Conservation (phyloP, 2,888 invertebrate species). For the Drosophila macrothrix region DNA sequence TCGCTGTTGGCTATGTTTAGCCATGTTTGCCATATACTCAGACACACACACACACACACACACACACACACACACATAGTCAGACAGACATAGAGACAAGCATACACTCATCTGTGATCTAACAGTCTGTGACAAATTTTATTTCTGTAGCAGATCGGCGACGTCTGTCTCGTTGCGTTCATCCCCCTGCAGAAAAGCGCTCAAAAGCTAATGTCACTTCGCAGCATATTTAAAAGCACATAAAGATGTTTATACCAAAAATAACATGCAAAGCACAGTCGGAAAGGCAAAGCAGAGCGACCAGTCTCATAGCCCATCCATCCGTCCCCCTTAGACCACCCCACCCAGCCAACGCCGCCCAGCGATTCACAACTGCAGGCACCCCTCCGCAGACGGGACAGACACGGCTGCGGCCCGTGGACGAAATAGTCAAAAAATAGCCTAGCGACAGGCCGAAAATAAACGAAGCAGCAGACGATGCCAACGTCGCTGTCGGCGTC, state of each 20-base stretch:
- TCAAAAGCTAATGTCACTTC: slow-evolving; percentile 78
- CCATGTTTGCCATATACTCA: slow-evolving; percentile 50
- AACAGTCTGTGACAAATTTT: slow-evolving; percentile 80
- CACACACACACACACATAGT: slow-evolving; percentile 24
- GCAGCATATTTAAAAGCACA: slow-evolving; percentile 81
- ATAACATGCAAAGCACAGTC: slow-evolving; percentile 60
- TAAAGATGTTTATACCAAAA: slow-evolving; percentile 80
- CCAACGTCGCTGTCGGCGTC: slow-evolving; percentile 23
- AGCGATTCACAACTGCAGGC: slow-evolving; percentile 11
- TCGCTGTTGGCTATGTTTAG: slow-evolving; percentile 62
- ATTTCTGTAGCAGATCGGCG: slow-evolving; percentile 79
- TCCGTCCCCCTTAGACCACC: not conserved
- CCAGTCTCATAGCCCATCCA: slow-evolving; percentile 16
- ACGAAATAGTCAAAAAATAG: slow-evolving; percentile 75
- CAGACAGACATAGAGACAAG: not conserved
- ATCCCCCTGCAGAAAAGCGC: slow-evolving; percentile 32
- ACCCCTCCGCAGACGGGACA: slow-evolving; percentile 19
- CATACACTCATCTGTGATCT: slow-evolving; percentile 61
- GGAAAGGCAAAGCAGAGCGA: slow-evolving; percentile 21
- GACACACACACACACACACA: slow-evolving; percentile 39
- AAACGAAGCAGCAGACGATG: slow-evolving; percentile 65
- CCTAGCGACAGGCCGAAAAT: slow-evolving; percentile 71
- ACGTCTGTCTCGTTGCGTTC: slow-evolving; percentile 54
- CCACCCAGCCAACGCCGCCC: slow-evolving; percentile 1
- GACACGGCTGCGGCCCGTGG: slow-evolving; percentile 57